Conservation (phyloP, 2,113 vertebrate species). For the Oreocharis arfaki region DNA sequence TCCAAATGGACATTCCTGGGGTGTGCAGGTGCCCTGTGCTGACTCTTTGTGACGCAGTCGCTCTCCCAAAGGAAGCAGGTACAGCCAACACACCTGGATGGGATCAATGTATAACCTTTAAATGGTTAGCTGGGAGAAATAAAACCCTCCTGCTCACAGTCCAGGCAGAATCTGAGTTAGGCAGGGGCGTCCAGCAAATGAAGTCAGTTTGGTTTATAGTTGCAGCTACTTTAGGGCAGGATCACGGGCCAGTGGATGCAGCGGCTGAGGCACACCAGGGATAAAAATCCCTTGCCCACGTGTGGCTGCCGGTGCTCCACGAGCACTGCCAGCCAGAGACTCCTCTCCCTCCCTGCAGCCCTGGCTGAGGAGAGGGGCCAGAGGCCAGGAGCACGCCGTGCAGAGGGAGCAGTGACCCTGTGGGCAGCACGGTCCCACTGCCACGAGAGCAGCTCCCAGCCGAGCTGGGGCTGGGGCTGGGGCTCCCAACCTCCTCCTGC, state of each 20-base stretch:
- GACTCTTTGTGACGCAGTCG: neutral
- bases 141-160: neutral
- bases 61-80: neutral
- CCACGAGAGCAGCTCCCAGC: neutral
- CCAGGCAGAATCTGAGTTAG: neutral
- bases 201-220: neutral
- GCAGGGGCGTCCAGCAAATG: neutral
- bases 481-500: neutral
- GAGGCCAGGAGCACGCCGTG: neutral
- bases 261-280: neutral
- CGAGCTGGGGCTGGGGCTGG: neutral
- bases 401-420: neutral
- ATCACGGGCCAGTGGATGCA: neutral
- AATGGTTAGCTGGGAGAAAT: neutral
- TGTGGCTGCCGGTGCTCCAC: neutral
- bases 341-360: neutral
- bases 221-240: neutral
- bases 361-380: neutral
- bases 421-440: no score
- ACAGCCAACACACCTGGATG: neutral
- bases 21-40: neutral
- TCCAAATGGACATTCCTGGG: fast-evolving
- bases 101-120: neutral
- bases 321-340: neutral
- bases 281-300: neutral